Evolutionary conservation across 2,888 invertebrate species (phyloP).

Genomic region (Malthinus seriepunctatus): DNA sequence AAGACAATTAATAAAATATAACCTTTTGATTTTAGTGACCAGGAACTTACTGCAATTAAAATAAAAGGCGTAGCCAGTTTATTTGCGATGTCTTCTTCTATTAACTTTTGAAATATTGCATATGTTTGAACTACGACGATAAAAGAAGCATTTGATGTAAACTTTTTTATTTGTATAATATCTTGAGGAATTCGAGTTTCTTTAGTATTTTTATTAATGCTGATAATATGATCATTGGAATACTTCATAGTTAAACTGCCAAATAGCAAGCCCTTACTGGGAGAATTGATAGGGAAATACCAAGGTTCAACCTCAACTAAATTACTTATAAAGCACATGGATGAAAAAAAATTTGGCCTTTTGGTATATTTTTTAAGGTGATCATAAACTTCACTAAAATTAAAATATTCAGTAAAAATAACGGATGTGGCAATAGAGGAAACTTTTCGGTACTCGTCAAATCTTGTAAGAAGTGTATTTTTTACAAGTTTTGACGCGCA

Average conservation of each 20-base stretch:
- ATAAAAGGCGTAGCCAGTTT: constrained; percentile 69
- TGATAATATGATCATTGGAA: constrained; percentile 60
- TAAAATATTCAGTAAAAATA: neutral
- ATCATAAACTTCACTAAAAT: constrained; percentile 74
- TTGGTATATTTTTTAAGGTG: constrained; percentile 65
- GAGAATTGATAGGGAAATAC: constrained; percentile 76
- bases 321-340: constrained; percentile 71
- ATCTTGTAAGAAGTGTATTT: too few species aligned
- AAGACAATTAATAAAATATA: constrained; percentile 21
- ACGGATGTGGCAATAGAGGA: too few species aligned
- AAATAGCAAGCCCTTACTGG: constrained; percentile 81
- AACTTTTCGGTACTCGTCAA: too few species aligned
- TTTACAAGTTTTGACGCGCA: too few species aligned
- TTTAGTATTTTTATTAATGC: constrained; percentile 61
- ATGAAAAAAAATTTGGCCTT: constrained; percentile 65
- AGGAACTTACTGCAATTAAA: constrained; percentile 71
- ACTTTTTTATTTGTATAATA: constrained; percentile 63
- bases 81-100: constrained; percentile 69
- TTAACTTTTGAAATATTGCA: constrained; percentile 83
- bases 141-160: constrained; percentile 72
- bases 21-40: neutral
- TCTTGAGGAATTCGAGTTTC: constrained; percentile 73
- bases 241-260: constrained; percentile 71
- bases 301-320: constrained; percentile 74
- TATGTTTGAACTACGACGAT: constrained; percentile 93